Evolutionary conservation across 2,888 invertebrate species (phyloP).

Genomic region (Malthinus seriepunctatus): DNA sequence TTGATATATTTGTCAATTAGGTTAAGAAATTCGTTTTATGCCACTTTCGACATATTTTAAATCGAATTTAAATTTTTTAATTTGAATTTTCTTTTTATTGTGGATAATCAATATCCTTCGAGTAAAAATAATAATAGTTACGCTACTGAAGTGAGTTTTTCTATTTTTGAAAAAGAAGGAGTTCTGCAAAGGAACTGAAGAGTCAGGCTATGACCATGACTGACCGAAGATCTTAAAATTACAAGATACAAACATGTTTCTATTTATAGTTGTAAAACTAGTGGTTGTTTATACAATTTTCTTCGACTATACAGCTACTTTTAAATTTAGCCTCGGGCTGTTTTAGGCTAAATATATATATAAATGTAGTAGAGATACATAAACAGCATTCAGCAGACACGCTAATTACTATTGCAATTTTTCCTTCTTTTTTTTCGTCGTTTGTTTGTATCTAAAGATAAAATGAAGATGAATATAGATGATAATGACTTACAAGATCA

Average conservation of each 20-base stretch:
- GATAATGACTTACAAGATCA: neutral
- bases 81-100: too few relatives aligned
- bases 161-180: too few relatives aligned
- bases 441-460: neutral
- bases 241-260: conserved; percentile 30
- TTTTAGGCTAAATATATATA: conserved; percentile 25
- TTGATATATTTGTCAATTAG: too few relatives aligned
- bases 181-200: conserved; percentile 4
- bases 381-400: conserved; percentile 21
- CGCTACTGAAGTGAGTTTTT: too few relatives aligned
- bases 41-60: too few relatives aligned
- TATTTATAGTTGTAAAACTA: conserved; percentile 31
- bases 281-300: conserved; percentile 29
- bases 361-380: neutral
- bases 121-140: too few relatives aligned
- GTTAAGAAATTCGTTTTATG: too few relatives aligned
- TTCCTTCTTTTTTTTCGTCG: conserved; percentile 4
- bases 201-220: conserved; percentile 24
- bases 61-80: too few relatives aligned
- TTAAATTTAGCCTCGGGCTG: conserved; percentile 21
- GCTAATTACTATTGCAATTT: conserved; percentile 15
- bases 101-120: too few relatives aligned
- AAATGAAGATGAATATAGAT: conserved; percentile 10
- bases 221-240: conserved; percentile 31
- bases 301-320: conserved; percentile 26